phyloP scores from a whole-genome alignment of 2,113 vertebrate species.

The Progne subis region DNA sequence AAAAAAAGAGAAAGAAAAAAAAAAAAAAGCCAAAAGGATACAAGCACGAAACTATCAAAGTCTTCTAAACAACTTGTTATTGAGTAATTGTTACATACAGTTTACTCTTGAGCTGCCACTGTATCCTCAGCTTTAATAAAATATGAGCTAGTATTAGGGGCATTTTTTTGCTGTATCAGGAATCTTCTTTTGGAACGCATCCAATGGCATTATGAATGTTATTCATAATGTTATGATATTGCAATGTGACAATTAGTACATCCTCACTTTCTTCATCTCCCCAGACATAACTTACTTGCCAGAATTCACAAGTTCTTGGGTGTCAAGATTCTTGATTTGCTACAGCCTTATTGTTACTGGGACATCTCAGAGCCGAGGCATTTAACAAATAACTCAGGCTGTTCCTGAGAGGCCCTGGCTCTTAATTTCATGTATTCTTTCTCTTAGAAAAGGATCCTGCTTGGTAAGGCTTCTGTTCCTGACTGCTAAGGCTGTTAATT shows the following conservation, averaged over 20 bases:
- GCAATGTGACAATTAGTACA: not conserved
- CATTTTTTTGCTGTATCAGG: not conserved
- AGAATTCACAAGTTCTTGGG: constrained; percentile 45
- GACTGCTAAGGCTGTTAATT: not conserved
- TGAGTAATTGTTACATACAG: constrained; percentile 49
- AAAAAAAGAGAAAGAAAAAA: not conserved
- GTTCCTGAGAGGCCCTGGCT: not conserved
- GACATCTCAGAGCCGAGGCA: not conserved
- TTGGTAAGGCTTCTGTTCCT: not conserved
- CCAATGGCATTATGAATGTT: not conserved
- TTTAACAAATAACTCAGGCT: not conserved
- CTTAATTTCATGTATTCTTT: not conserved
- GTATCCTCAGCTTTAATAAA: constrained; percentile 37
- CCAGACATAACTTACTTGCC: constrained; percentile 23
- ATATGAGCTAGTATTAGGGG: not conserved
- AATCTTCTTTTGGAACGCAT: constrained; percentile 2
- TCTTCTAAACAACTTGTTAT: not conserved
- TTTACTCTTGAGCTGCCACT: constrained; percentile 45
- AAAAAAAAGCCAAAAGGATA: constrained; percentile 18
- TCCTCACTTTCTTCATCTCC: constrained; percentile 29
- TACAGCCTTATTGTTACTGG: not conserved
- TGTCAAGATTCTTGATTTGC: constrained; percentile 20
- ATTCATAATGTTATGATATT: constrained; percentile 20
- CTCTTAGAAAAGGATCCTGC: not conserved
- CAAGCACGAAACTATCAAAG: not conserved